Percentiles rank a stretch among this genome's conserved stretches.
These are phyloP conservation scores for Pollenia angustigena DNA, from an alignment of 2,888 invertebrate species.

Conservation along the genomic window DNA sequence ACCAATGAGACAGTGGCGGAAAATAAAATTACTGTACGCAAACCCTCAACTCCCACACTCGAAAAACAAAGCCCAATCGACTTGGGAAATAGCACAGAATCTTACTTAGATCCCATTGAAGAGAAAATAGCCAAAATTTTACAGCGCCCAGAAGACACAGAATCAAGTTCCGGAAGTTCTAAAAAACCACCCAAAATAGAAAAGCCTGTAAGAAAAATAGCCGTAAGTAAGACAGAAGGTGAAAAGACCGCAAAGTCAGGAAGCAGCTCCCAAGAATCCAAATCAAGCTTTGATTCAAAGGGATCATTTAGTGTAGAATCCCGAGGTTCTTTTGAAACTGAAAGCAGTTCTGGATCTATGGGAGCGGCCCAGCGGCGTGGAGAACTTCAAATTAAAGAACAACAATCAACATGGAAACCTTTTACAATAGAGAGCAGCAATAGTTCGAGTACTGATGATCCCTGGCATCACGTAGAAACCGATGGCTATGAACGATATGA, in stretches of 20 bases:
- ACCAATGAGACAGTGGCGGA: constrained; percentile 77
- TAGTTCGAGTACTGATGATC: constrained; percentile 94
- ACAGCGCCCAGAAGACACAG: constrained; percentile 86
- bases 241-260: constrained; percentile 82
- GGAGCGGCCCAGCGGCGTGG: constrained; percentile 89
- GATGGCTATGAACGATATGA: constrained; percentile 86
- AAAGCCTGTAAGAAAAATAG: constrained; percentile 83
- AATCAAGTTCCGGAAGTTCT: constrained; percentile 86
- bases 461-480: constrained; percentile 91
- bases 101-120: constrained; percentile 83
- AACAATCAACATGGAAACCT: constrained; percentile 92
- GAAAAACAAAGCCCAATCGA: constrained; percentile 88
- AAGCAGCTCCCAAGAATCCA: constrained; percentile 85
- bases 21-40: constrained; percentile 77
- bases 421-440: constrained; percentile 94
- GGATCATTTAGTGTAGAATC: constrained; percentile 89
- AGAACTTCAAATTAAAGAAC: constrained; percentile 86
- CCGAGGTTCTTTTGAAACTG: constrained; percentile 89
- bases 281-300: constrained; percentile 87
- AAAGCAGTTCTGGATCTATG: constrained; percentile 90
- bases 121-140: constrained; percentile 84
- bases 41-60: constrained; percentile 86
- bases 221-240: constrained; percentile 84
- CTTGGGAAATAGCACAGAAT: constrained; percentile 86
- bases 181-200: constrained; percentile 86